Conservation (phyloP, 2,113 vertebrate species). For the Pelusios castaneus region DNA sequence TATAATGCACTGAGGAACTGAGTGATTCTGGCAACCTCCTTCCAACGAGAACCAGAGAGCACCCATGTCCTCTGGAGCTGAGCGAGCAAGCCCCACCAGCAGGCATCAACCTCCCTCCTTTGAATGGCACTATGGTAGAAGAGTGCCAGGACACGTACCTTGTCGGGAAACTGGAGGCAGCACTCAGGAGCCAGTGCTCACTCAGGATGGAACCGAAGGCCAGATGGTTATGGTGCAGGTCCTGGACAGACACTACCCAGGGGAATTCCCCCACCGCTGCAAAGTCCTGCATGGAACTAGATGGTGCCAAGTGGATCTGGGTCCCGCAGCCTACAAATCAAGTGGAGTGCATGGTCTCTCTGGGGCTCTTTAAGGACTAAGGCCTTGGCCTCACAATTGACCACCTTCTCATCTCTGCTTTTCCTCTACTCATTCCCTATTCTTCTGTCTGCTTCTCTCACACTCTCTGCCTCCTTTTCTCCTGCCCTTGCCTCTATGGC, state of each 20-base stretch:
- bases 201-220: constrained; percentile 59
- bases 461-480: no score
- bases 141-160: constrained; percentile 12
- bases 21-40: background rate
- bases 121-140: background rate
- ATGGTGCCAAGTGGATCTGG: background rate
- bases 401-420: fast-evolving
- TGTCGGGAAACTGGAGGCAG: constrained; percentile 21
- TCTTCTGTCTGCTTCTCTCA: background rate
- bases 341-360: fast-evolving
- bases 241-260: constrained; percentile 53
- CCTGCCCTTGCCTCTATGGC: no score
- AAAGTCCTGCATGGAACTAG: background rate
- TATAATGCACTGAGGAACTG: no score
- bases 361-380: fast-evolving
- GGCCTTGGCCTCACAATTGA: background rate
- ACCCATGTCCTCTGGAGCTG: background rate
- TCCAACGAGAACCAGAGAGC: background rate
- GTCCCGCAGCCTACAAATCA: constrained; percentile 18
- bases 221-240: constrained; percentile 18
- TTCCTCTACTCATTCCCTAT: background rate
- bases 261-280: constrained; percentile 25
- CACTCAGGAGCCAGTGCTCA: constrained; percentile 60
- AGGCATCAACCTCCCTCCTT: background rate
- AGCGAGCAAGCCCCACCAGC: background rate